phyloP scores from a whole-genome alignment of 2,888 invertebrate genomes.

The Cataglyphis livida region DNA sequence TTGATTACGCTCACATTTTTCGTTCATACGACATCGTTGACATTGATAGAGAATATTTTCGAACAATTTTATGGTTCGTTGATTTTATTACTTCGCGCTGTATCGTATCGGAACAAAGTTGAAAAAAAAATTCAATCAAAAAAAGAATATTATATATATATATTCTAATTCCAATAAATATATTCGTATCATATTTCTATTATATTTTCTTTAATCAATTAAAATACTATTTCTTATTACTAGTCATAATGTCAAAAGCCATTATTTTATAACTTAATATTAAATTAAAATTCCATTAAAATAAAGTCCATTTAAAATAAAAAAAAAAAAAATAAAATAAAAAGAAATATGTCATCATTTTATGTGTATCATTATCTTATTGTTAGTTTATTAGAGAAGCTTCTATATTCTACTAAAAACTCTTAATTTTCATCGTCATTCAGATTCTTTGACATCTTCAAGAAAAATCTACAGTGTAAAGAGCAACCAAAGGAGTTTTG shows the following conservation, averaged over 20 bases:
- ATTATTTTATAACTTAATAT: background rate
- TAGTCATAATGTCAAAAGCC: background rate
- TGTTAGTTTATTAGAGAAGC: background rate
- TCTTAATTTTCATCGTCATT: background rate
- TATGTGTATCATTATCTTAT: background rate
- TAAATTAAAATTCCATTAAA: background rate
- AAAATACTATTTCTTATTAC: background rate
- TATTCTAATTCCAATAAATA: too few species aligned
- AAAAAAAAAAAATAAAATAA: background rate
- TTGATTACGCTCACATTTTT: background rate
- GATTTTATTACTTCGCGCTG: background rate
- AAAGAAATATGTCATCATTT: background rate
- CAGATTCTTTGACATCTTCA: background rate
- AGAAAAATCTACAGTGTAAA: background rate
- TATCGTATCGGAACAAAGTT: background rate
- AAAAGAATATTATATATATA: background rate
- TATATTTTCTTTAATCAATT: background rate
- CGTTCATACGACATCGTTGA: background rate
- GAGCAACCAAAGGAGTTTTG: background rate
- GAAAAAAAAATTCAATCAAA: background rate
- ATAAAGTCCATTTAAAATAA: background rate
- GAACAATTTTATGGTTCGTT: constrained; percentile 5
- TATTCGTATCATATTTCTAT: background rate
- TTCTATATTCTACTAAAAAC: background rate
- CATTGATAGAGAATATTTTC: background rate